Evolutionary conservation across 2,797 vertebrate species (phyloP), one percentile per base, ranked within the genome.

Genomic region (Acanthurus leucopareius): DNA sequence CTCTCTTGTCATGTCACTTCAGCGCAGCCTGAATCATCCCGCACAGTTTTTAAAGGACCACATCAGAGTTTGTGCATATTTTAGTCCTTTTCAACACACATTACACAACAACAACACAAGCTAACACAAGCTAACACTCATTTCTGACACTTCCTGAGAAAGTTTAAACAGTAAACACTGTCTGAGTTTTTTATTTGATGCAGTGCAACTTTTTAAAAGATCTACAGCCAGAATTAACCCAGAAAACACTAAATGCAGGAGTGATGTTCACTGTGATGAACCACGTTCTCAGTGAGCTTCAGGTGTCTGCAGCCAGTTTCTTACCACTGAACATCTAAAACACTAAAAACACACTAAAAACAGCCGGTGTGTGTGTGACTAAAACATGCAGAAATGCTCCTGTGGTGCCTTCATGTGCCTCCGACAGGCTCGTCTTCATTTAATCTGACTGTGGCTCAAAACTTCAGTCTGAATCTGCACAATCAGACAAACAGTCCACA

Each of bases 321-420:
- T 2, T 2, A 5, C 7, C 32, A 28, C 25, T 42, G 40, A 8
- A 11, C 3, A 10, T 11, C 40, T 1, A 11, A 15, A 28, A 28
- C 28, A 28, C 28, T 28, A 28, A 2, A 28, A 4, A 4, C 42
- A 45, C 44, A 10, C 14, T 2, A 15, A 15, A 45, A 15, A 45
- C 44, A 45, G 44, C 14, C 9, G 2, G 42, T 44, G 42, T 44
- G 44, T 45, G 44, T 45, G 44, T 45, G 35, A 48, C 53, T 56
- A 42, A 81, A 80, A 82, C 78, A 60, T 82, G 86, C 83, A 73
- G 42, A 69, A 28, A 28, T 28, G 2, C 28, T 28, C 28, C 28
- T 28, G 28, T 28, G 28, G 28, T 28, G 28, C 28, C 28, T 28
- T 28, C 28, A 28, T 28, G 28, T 28, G 28, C 28, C 28, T 28